Conservation (phyloP, 2,888 invertebrate species). For the Dilophus febrilis region DNA sequence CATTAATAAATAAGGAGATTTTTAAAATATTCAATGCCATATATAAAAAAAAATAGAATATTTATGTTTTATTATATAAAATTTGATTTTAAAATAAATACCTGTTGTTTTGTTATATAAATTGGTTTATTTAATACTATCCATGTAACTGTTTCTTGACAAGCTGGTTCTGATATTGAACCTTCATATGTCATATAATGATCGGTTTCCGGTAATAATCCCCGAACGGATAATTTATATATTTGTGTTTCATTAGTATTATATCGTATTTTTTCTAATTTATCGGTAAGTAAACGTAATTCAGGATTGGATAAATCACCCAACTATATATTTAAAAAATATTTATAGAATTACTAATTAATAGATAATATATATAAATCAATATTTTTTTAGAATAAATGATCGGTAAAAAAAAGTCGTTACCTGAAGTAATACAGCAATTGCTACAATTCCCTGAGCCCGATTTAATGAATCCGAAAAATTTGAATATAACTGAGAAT, state of each 20-base stretch:
- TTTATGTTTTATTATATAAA: too few species aligned
- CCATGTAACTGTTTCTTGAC: constrained; percentile 98
- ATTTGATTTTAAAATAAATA: constrained; percentile 22
- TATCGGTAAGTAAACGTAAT: constrained; percentile 77
- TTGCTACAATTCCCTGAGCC: constrained; percentile 88
- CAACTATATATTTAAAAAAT: constrained; percentile 43
- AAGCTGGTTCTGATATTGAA: constrained; percentile 90
- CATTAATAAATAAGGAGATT: too few species aligned
- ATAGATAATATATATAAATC: background rate
- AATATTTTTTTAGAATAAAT: too few species aligned
- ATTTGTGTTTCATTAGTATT: constrained; percentile 78
- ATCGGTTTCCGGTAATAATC: constrained; percentile 80
- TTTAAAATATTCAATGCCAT: too few species aligned
- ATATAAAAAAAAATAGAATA: too few species aligned
- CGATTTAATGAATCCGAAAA: constrained; percentile 86
- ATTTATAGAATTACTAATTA: background rate
- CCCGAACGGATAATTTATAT: constrained; percentile 68
- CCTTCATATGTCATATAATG: constrained; percentile 98
- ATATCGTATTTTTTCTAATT: constrained; percentile 79
- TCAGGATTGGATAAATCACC: constrained; percentile 86
- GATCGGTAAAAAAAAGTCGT: too few species aligned
- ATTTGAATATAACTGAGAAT: constrained; percentile 91
- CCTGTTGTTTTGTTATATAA: constrained; percentile 95
- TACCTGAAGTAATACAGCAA: constrained; percentile 90
- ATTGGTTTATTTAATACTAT: constrained; percentile 95